phyloP scores from a whole-genome alignment of 1,140 invertebrate genomes.

The Trichonephila inaurata region DNA sequence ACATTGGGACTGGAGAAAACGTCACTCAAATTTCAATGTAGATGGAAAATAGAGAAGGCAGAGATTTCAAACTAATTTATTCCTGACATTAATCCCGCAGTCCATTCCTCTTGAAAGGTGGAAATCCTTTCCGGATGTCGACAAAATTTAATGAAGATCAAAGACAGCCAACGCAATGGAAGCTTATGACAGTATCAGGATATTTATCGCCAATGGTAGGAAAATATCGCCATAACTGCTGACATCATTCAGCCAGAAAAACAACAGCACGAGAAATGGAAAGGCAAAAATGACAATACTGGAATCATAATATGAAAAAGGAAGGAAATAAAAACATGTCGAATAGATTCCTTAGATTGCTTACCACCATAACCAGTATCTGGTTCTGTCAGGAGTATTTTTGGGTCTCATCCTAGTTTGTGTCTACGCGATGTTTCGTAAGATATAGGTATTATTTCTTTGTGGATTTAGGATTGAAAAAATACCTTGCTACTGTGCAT shows the following conservation, averaged over 20 bases:
- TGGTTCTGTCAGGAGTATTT: not conserved
- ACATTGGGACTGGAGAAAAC: not conserved
- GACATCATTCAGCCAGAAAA: constrained; percentile 10
- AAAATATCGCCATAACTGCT: constrained; percentile 26
- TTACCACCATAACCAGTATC: constrained; percentile 44
- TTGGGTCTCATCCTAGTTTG: not conserved
- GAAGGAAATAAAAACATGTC: not conserved
- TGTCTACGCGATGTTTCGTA: not conserved
- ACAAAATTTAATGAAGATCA: not conserved
- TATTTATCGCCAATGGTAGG: not conserved
- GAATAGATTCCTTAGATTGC: constrained; percentile 39
- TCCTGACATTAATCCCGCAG: not conserved
- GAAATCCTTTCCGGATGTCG: not conserved
- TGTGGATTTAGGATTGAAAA: not conserved
- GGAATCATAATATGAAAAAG: not conserved
- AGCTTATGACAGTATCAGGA: not conserved
- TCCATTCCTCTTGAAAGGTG: not conserved
- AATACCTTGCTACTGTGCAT: no score
- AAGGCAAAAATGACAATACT: constrained; percentile 1
- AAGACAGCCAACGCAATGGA: not conserved
- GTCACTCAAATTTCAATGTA: not conserved
- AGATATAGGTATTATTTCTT: not conserved
- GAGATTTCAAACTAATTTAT: no score
- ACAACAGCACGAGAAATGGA: not conserved
- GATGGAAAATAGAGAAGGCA: not conserved